Conservation (phyloP, 1,140 invertebrate genomes). For the Nephila pilipes region DNA sequence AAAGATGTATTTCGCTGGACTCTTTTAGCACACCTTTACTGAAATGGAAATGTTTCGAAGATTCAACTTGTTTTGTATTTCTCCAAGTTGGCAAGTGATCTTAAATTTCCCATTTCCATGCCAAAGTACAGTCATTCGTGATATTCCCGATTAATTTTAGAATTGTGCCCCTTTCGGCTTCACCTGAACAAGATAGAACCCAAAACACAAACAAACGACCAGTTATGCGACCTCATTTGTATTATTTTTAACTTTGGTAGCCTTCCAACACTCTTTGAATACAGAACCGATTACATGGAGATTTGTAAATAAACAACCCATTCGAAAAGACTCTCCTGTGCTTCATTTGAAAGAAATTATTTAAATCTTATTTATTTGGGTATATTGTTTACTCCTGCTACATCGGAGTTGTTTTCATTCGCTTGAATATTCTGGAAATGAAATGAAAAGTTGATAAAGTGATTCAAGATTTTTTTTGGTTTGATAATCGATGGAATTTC, state of each 20-base stretch:
- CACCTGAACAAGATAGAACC: neutral
- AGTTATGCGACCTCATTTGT: slow-evolving; percentile 35
- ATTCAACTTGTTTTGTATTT: neutral
- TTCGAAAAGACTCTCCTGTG: neutral
- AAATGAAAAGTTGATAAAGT: neutral
- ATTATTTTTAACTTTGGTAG: slow-evolving; percentile 45
- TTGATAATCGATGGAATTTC: neutral
- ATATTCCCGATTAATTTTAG: slow-evolving; percentile 53
- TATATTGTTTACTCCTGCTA: neutral
- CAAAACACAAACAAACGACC: slow-evolving; percentile 51
- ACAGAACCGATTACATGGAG: slow-evolving; percentile 11
- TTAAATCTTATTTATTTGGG: neutral
- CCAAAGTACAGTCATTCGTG: neutral
- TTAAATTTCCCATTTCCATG: neutral
- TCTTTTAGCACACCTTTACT: too few species aligned
- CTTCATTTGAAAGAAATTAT: neutral
- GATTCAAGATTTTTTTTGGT: neutral
- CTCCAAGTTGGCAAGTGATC: slow-evolving; percentile 1
- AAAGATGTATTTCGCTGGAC: too few species aligned
- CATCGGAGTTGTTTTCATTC: too few species aligned
- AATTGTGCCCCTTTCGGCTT: neutral
- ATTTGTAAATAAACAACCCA: slow-evolving; percentile 30
- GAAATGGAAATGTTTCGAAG: neutral
- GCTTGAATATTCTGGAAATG: too few species aligned
- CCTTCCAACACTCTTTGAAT: slow-evolving; percentile 32